Conservation (phyloP, 2,797 vertebrate genomes). For the Acomys russatus region DNA sequence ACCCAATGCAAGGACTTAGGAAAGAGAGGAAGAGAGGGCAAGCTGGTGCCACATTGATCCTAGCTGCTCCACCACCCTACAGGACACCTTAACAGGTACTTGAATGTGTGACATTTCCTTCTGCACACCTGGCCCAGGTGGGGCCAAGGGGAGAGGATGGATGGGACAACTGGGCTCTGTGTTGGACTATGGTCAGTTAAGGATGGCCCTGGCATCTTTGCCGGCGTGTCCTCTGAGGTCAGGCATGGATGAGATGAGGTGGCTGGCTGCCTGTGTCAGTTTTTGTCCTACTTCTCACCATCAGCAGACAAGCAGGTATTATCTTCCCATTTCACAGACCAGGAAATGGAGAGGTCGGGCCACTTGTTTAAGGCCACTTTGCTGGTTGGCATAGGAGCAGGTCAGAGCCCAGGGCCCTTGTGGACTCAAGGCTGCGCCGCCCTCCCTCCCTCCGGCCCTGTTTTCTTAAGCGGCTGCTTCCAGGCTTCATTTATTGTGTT, state of each 20-base stretch:
- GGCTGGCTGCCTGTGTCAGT: not conserved
- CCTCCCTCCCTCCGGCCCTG: too few relatives aligned
- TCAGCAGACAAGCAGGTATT: slow-evolving; percentile 43
- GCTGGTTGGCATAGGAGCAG: not conserved
- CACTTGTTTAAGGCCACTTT: slow-evolving; percentile 19
- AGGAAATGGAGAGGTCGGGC: slow-evolving; percentile 25
- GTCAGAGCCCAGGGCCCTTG: not conserved
- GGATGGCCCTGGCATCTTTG: not conserved
- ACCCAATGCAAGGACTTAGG: not conserved
- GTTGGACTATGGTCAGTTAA: slow-evolving; percentile 3
- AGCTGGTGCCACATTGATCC: not conserved
- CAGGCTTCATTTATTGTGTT: not conserved
- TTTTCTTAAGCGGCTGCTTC: not conserved
- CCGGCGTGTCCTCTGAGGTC: not conserved
- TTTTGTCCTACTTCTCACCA: slow-evolving; percentile 21
- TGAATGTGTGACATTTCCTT: not conserved
- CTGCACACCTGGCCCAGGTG: slow-evolving; percentile 49
- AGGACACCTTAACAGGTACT: not conserved
- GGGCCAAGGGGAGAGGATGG: not conserved
- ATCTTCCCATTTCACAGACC: slow-evolving; percentile 31
- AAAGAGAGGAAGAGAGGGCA: not conserved
- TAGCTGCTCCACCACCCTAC: not conserved
- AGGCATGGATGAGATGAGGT: not conserved
- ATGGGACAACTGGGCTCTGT: slow-evolving; percentile 25
- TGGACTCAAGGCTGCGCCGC: not conserved